Base-by-base conservation (phyloP, 2,113 vertebrate species). In the Hemiscyllium ocellatum region DNA sequence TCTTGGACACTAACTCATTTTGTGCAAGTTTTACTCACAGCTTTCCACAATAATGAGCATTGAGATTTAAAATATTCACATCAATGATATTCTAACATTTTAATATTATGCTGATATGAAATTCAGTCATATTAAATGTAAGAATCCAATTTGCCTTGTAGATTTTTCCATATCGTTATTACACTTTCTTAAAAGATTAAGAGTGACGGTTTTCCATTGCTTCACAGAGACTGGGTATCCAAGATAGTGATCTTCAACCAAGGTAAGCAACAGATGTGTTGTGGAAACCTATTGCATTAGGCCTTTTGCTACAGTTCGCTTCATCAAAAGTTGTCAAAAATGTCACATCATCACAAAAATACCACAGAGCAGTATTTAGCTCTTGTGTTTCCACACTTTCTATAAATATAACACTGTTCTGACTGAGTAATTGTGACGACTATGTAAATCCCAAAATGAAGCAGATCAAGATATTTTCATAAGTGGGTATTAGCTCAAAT, bases 211-310 rank as follows among this genome's bases (percentile, higher is more conserved):
- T 24, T 95, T 76, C 42, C 47, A 50, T 95, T 95, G 52, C 20
- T 72, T 72, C 72, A 50, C 94, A 95, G 94, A 95, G 69, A 76
- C 94, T 70, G n/a, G 69, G 37, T 33, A 17, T 76, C 52, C 69
- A 29, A 52, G 52, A 29, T 72, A 47, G 69, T 52, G 69, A 52
- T 95, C 94, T n/a, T 70, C 94, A 95, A 29, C 22, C 17, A 19
- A 95, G 94, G 94, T 95, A 95, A 76, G 50, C 20, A 37, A 5
- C 0, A 70, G 24, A 26, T 72, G 1, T 68, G 10, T 19, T 0
- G 1, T 52, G 19, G 6, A 93, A 22, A 91, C 56, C 15, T n/a
- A 61, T 29, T 29, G 29, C 5, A 61, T 29, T 65, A 15, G 56
- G 52, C 56, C 87, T 91, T 1, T 7, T 93, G 61, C 24, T n/a